Evolutionary conservation across 2,797 vertebrate genomes (phyloP), one percentile per base, ranked within the genome.

Genomic region (Sebastes goodei): DNA sequence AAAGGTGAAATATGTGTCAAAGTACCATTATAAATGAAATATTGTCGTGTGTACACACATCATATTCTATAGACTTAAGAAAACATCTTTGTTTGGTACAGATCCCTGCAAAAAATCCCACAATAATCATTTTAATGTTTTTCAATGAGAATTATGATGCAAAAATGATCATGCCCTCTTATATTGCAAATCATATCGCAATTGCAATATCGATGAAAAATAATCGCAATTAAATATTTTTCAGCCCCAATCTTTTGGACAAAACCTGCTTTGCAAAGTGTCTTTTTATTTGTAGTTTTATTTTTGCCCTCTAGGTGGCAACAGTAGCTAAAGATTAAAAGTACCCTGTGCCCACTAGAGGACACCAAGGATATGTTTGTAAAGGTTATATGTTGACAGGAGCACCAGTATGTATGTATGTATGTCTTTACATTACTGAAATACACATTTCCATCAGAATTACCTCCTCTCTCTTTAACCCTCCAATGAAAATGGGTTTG

Each of bases 291-390:
- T 85, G 83, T 71, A 89, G 68, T 87, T 80, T 32, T n/a, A 63
- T 25, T 35, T 66, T 64, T 55, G 10, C 9, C 83, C 94, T 46
- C 12, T 86, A 91, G 93, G 71, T 86, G 93, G 87, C 90, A 84
- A 78, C 78, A 75, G 67, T 8, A 33, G 75, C 61, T 62, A 25
- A 85, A 79, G 10, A 80, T 73, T 73, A 6, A 25, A 64, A 23
- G 14, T 69, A 3, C 10, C 32, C 1, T 25, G 6, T 81, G 61
- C 1, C 88, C 89, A 83, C 85, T 72, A 86, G 89, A 87, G 87
- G 90, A 23, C 90, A 61, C 68, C 64, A 25, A 59, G 27, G 10
- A 17, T 10, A 7, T 17, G 3, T 74, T 21, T 60, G 2, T 35
- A 27, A 52, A 68, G 10, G 35, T 61, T 71, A 14, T 32, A 46